A percentile compares a stretch with the other conserved stretches of the same genome.
Evolutionary conservation across 2,888 invertebrate species (phyloP).

Genomic region (Napeogenes sylphis): DNA sequence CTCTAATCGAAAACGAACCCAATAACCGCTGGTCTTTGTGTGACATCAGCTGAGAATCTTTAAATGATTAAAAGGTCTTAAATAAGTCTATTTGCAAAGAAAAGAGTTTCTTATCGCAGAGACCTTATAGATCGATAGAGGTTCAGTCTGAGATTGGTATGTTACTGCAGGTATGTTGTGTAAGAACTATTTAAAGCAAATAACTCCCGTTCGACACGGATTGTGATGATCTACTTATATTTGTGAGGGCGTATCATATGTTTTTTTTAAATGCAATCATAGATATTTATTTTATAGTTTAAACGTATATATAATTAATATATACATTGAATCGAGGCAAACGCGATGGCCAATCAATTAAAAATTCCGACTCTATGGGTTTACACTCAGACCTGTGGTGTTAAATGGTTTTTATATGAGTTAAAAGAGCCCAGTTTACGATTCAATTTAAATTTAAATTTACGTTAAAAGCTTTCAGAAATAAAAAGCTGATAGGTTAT

Average conservation of each 20-base stretch:
- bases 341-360: too few relatives aligned
- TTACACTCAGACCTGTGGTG: constrained; percentile 18
- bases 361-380: not conserved
- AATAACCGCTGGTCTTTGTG: constrained; percentile 39
- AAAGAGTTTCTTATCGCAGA: constrained; percentile 38
- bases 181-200: constrained; percentile 41
- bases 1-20: constrained; percentile 44
- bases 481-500: constrained; percentile 26
- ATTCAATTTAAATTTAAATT: constrained; percentile 42
- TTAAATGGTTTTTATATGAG: constrained; percentile 41
- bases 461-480: constrained; percentile 31
- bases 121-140: constrained; percentile 33
- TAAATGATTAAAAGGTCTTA: constrained; percentile 19
- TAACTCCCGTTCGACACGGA: constrained; percentile 49
- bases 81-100: constrained; percentile 23
- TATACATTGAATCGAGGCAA: too few relatives aligned
- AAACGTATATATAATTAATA: too few relatives aligned
- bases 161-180: not conserved
- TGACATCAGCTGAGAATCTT: constrained; percentile 16
- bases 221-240: constrained; percentile 40
- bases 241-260: constrained; percentile 2
- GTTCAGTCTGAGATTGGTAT: constrained; percentile 31
- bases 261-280: not conserved
- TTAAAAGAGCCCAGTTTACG: constrained; percentile 40
- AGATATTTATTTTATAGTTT: not conserved